Base-by-base conservation (phyloP, 2,113 vertebrate species). In the Pachycephala philippinensis region DNA sequence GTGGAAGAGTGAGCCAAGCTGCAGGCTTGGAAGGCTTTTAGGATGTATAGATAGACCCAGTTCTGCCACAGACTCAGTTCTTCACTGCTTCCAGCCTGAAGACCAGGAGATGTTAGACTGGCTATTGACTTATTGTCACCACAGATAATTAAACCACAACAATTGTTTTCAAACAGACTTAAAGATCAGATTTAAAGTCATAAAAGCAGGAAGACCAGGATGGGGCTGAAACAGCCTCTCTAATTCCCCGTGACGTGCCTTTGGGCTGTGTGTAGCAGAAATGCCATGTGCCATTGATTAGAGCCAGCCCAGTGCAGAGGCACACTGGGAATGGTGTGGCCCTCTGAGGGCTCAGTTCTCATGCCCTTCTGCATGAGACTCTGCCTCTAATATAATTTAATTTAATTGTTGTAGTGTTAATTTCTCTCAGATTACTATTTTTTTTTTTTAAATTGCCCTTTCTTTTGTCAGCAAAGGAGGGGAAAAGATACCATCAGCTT, bases 221-320 rank as follows among this genome's bases (percentile, higher is more conserved):
- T 44, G 42, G 65, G 50, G 65, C 66, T 83, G 85, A 49, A 90
- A 39, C 24, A 63, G 35, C 64, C 66, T 84, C 68, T 75, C 33
- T 90, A 90, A 90, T 85, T 84, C 50, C 84, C 50, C 0, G 1
- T 19, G 7, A 33, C 0, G 0, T 96, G 92, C 90, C 90, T 87
- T 89, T 69, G 88, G 94, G 93, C 92, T 81, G 76, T 31, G n/a
- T 91, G 74, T 24, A 61, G 83, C 69, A 93, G 72, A 87, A 56
- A 57, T 42, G 56, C 64, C 90, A 71, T 59, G 70, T 91, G 89
- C 57, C 90, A 79, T 27, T 79, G 90, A 86, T 93, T 79, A 61
- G 59, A 89, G 54, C 50, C 74, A 76, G 15, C 72, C 71, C 78
- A 42, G 81, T 9, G 28, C 8, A 3, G 78, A n/a, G 39, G 31